These are phyloP conservation scores for Vanessa atalanta DNA, from an alignment of 1,140 invertebrate species.

Conservation along the genomic window DNA sequence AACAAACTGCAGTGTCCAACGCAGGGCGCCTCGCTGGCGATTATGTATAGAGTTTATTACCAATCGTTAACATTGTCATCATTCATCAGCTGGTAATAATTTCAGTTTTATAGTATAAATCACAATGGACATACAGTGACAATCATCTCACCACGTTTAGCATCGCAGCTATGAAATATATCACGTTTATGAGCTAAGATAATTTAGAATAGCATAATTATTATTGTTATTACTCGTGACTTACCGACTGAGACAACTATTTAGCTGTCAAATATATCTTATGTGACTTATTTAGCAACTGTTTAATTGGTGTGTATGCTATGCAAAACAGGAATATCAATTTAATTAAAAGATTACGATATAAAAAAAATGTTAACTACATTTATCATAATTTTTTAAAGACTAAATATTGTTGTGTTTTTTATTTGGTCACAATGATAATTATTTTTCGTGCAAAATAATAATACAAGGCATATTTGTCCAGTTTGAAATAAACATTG, in stretches of 20 bases:
- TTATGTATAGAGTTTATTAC: neutral
- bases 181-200: conserved; percentile 6
- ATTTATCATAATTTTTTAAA: too few species aligned
- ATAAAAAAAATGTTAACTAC: too few species aligned
- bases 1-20: neutral
- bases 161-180: conserved; percentile 4
- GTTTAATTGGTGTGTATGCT: neutral
- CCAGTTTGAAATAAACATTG: neutral
- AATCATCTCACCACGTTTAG: conserved; percentile 40
- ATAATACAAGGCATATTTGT: too few species aligned
- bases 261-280: neutral
- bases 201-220: conserved; percentile 6
- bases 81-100: conserved; percentile 12
- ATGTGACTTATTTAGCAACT: neutral
- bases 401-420: too few species aligned
- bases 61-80: conserved; percentile 2
- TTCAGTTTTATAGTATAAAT: conserved; percentile 19
- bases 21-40: neutral
- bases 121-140: conserved; percentile 42
- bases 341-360: too few species aligned
- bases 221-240: conserved; percentile 11
- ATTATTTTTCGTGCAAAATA: too few species aligned
- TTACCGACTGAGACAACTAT: neutral
- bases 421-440: too few species aligned
- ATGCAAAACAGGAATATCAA: too few species aligned